Percentiles rank a stretch among this genome's conserved stretches.
phyloP scores from a whole-genome alignment of 2,888 invertebrate genomes.

The Heliconius charithonia region DNA sequence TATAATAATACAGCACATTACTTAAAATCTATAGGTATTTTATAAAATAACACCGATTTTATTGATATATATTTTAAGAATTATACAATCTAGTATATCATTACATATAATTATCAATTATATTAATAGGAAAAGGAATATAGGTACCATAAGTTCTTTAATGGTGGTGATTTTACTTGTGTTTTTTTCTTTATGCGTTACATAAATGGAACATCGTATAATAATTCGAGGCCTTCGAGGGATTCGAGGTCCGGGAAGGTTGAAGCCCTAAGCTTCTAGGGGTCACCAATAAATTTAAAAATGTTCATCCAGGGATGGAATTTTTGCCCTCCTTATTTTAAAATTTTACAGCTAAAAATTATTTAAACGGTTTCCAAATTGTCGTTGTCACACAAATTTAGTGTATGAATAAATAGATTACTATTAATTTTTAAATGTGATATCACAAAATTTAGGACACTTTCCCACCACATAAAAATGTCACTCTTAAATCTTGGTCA shows the following conservation, averaged over 20 bases:
- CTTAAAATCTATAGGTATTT: conserved; percentile 3
- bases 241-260: not conserved
- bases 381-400: not conserved
- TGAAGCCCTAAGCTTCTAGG: not conserved
- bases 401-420: no score
- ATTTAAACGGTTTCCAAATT: not conserved
- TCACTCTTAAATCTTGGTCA: not conserved
- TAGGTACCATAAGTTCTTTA: no score
- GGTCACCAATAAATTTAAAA: no score
- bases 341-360: not conserved
- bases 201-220: no score
- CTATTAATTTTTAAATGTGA: not conserved
- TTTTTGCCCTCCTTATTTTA: no score
- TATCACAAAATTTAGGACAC: not conserved
- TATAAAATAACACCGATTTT: not conserved
- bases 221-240: no score
- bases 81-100: not conserved
- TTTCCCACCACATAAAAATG: not conserved
- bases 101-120: not conserved
- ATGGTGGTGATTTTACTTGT: no score
- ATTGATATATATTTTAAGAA: not conserved
- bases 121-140: no score
- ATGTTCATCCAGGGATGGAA: no score
- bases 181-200: no score
- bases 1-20: not conserved